These are phyloP conservation scores for Ips nitidus DNA, from an alignment of 1,140 invertebrate genomes.

Conservation along the genomic window DNA sequence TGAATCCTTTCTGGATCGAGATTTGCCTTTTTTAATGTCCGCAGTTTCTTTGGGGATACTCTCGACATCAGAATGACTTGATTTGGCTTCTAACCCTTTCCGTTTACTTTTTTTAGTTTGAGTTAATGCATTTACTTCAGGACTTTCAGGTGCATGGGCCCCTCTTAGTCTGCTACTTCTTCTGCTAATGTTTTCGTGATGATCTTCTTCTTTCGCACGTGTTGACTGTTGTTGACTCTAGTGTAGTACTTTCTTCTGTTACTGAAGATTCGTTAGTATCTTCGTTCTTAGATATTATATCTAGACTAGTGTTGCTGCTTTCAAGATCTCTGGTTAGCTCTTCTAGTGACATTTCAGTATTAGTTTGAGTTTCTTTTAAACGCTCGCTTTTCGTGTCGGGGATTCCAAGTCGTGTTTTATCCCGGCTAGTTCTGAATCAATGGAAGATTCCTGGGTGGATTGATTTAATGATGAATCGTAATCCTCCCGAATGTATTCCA, in stretches of 20 bases:
- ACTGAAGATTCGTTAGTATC: background rate
- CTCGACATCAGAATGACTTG: background rate
- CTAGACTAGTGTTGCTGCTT: background rate
- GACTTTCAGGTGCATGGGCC: too few relatives aligned
- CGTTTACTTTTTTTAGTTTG: background rate
- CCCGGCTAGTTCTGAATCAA: conserved; percentile 13
- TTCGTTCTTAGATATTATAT: background rate
- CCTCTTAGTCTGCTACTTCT: background rate
- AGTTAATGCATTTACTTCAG: too few relatives aligned
- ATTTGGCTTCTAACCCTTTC: conserved; percentile 1
- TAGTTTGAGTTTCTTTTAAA: background rate
- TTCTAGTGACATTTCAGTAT: conserved; percentile 16
- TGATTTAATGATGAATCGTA: too few relatives aligned
- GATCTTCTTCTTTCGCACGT: background rate
- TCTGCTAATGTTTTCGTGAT: background rate
- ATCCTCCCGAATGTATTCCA: background rate
- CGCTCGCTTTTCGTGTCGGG: background rate
- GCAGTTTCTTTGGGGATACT: background rate
- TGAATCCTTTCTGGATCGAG: too few relatives aligned
- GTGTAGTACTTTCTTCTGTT: background rate
- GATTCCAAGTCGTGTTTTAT: conserved; percentile 8
- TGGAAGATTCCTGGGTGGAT: background rate
- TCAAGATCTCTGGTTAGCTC: conserved; percentile 8
- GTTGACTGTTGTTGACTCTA: too few relatives aligned
- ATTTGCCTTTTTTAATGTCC: too few relatives aligned